Conservation (phyloP, 2,888 invertebrate genomes). For the Anarsia innoxiella region DNA sequence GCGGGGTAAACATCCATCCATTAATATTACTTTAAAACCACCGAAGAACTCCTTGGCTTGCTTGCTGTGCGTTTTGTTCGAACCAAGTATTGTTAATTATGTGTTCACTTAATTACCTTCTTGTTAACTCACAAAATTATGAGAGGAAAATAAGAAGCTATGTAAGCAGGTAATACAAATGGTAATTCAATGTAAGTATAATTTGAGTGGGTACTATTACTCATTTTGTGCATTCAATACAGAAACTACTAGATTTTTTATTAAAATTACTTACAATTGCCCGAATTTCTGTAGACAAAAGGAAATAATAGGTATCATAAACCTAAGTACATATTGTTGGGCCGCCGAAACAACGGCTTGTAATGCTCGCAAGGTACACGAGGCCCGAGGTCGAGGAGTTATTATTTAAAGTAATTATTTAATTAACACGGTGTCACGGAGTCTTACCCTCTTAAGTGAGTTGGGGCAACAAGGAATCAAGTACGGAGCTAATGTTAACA, state of each 20-base stretch:
- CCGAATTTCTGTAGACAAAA: too few species aligned
- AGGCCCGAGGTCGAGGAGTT: slow-evolving; percentile 44
- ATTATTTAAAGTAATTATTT: slow-evolving; percentile 74
- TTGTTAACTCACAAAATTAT: too few species aligned
- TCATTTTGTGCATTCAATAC: too few species aligned
- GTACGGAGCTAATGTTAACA: slow-evolving; percentile 70
- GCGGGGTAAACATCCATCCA: slow-evolving; percentile 9
- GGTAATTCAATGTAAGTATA: too few species aligned
- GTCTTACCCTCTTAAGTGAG: slow-evolving; percentile 70
- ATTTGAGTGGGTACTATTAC: too few species aligned
- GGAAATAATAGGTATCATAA: too few species aligned
- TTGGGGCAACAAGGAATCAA: slow-evolving; percentile 72
- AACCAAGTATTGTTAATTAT: slow-evolving; percentile 4
- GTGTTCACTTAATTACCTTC: slow-evolving; percentile 5
- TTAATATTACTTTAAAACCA: slow-evolving; percentile 23
- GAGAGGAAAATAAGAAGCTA: too few species aligned
- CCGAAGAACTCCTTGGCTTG: slow-evolving; percentile 20
- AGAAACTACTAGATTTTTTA: too few species aligned
- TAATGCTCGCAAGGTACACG: slow-evolving; percentile 19
- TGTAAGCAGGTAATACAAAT: too few species aligned
- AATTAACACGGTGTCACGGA: slow-evolving; percentile 68
- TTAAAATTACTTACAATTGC: too few species aligned
- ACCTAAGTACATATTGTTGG: background rate
- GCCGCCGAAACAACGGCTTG: slow-evolving; percentile 13
- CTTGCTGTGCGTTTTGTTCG: slow-evolving; percentile 20